phyloP scores from a whole-genome alignment of 1,140 invertebrate genomes.

The Drosophila jambulina region DNA sequence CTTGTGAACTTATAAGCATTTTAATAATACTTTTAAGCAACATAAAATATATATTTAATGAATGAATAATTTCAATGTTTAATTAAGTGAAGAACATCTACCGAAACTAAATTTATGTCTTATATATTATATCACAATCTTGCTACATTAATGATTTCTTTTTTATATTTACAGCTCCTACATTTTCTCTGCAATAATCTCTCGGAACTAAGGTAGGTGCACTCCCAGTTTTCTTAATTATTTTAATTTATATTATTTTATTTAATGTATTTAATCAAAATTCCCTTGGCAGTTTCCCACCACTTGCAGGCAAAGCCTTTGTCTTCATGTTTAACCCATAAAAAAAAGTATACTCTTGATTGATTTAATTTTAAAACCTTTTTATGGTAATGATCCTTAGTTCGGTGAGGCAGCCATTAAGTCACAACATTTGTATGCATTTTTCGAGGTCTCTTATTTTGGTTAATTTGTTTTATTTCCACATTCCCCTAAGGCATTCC shows the following conservation, averaged over 20 bases:
- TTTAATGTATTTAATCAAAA: neutral
- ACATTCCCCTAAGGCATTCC: slow-evolving; percentile 16
- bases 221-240: neutral
- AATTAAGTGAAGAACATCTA: too few species aligned
- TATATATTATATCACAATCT: neutral
- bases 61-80: too few species aligned
- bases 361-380: slow-evolving; percentile 13
- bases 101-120: too few species aligned
- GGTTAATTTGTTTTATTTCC: slow-evolving; percentile 33
- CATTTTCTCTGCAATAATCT: neutral
- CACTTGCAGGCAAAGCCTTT: neutral
- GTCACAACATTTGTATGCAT: slow-evolving; percentile 30
- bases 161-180: neutral
- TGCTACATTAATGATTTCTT: neutral
- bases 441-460: slow-evolving; percentile 19
- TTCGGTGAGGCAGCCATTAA: slow-evolving; percentile 7
- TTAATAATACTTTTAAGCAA: too few species aligned
- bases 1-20: too few species aligned
- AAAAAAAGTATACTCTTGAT: slow-evolving; percentile 8
- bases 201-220: neutral
- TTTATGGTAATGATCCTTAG: slow-evolving; percentile 17
- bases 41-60: too few species aligned
- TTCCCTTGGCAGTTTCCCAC: neutral
- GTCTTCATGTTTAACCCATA: neutral
- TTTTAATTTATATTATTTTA: neutral